A percentile compares a stretch with the other conserved stretches of the same genome.
These are phyloP conservation scores for Drosophila testacea DNA, from an alignment of 2,888 invertebrate genomes.

Conservation along the genomic window DNA sequence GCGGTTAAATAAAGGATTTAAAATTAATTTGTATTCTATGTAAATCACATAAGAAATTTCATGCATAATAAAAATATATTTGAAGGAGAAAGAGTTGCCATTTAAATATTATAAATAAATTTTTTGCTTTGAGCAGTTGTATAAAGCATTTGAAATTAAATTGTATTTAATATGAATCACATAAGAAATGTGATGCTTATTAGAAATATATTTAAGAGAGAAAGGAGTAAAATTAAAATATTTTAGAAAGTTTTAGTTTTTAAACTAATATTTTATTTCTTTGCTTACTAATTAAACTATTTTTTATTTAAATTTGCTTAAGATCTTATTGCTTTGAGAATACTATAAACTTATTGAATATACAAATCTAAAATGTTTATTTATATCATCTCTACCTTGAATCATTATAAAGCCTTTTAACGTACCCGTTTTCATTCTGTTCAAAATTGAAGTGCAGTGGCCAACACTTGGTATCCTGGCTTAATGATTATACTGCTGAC, in stretches of 20 bases:
- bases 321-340: too few species aligned
- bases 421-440: background rate
- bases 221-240: background rate
- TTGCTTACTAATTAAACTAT: background rate
- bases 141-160: too few species aligned
- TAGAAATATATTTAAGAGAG: background rate
- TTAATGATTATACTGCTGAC: slow-evolving; percentile 21
- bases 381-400: too few species aligned
- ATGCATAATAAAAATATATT: background rate
- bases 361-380: too few species aligned
- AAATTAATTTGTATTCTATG: slow-evolving; percentile 2
- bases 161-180: too few species aligned
- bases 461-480: background rate
- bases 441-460: slow-evolving; percentile 4
- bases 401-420: background rate
- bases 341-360: too few species aligned
- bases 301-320: too few species aligned
- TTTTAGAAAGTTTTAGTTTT: background rate
- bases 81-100: background rate
- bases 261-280: background rate
- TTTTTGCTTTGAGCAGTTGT: background rate
- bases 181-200: too few species aligned
- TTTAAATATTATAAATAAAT: background rate
- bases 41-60: background rate
- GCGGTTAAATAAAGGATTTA: background rate